These are phyloP conservation scores for Otocyon megalotis DNA, from an alignment of 2,113 vertebrate genomes.

Conservation along the genomic window DNA sequence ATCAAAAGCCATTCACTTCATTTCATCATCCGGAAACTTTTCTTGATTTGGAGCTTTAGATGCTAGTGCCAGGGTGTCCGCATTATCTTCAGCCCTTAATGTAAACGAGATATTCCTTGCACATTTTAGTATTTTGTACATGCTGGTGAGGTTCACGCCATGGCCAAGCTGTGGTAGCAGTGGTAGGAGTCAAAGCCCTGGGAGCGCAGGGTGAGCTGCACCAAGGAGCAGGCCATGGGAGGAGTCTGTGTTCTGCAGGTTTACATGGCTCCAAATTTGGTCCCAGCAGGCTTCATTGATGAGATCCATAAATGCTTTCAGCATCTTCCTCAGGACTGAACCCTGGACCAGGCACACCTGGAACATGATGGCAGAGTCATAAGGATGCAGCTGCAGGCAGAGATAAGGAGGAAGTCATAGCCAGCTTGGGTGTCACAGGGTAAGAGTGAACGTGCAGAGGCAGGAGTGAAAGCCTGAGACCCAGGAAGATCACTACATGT, in stretches of 20 bases:
- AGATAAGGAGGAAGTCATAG: neutral
- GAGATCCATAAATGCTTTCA: neutral
- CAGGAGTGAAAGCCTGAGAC: neutral
- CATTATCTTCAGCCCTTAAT: too few species aligned
- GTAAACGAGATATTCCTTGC: too few species aligned
- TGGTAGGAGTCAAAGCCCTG: rapidly evolving
- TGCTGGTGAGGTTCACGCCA: neutral
- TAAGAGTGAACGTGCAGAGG: neutral
- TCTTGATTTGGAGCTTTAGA: too few species aligned
- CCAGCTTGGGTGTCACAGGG: neutral
- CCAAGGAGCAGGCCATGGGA: neutral
- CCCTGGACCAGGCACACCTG: neutral
- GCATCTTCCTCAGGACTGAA: neutral
- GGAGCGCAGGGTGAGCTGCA: neutral
- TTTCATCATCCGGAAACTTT: too few species aligned
- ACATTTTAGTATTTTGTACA: neutral
- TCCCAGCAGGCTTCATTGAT: neutral
- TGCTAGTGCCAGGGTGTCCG: too few species aligned
- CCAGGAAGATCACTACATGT: neutral
- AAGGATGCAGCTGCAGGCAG: neutral
- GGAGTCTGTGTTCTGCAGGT: neutral
- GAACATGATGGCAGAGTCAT: neutral
- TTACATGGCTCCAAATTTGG: neutral
- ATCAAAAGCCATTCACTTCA: neutral
- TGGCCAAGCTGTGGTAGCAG: neutral